Percentiles rank a stretch among this genome's conserved stretches.
Conservation (phyloP, 2,113 vertebrate genomes). For the Microcebus lehilahytsara region DNA sequence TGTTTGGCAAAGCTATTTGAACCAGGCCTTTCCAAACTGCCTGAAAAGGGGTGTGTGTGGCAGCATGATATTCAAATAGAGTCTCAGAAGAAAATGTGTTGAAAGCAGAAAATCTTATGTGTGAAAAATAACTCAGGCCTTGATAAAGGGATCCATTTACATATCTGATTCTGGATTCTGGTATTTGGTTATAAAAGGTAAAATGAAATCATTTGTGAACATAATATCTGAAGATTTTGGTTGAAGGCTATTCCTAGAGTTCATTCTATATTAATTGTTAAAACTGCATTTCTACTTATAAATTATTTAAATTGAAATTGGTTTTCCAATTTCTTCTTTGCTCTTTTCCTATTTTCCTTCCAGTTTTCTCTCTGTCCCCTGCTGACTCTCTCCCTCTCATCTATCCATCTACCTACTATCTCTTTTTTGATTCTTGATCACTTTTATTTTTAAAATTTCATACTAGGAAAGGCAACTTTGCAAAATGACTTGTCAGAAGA, state of each 20-base stretch:
- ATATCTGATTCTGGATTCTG: not conserved
- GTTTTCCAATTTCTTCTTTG: not conserved
- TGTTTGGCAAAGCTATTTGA: not conserved
- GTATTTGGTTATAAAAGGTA: not conserved
- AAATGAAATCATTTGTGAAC: not conserved
- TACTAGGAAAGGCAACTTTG: not conserved
- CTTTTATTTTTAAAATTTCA: not conserved
- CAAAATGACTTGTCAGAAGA: constrained; percentile 33
- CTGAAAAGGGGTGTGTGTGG: not conserved
- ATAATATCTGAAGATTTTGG: not conserved
- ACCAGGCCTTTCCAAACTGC: not conserved
- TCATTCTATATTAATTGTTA: not conserved
- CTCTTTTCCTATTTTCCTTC: not conserved
- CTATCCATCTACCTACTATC: not conserved
- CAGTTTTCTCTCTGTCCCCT: not conserved
- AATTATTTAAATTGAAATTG: not conserved
- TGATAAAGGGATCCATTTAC: not conserved
- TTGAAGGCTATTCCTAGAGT: not conserved
- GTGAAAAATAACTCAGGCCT: not conserved
- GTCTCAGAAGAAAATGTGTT: not conserved
- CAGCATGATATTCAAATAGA: not conserved
- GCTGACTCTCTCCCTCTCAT: not conserved
- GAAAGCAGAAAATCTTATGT: not conserved
- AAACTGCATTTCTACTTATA: not conserved
- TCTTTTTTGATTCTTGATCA: constrained; percentile 21